Evolutionary conservation across 1,140 invertebrate species (phyloP).

Genomic region (Limonius californicus): DNA sequence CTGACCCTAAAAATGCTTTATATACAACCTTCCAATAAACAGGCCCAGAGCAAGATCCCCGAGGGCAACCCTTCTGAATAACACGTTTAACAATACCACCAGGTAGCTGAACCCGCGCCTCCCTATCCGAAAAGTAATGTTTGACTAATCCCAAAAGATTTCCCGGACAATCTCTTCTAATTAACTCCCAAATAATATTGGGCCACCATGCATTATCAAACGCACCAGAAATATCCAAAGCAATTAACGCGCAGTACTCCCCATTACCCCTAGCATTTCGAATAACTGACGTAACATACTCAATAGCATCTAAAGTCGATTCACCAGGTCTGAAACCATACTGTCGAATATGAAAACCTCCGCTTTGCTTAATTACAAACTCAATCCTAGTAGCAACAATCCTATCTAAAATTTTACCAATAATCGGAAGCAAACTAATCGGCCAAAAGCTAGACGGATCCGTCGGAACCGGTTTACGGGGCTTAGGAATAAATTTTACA

Average conservation of each 20-base stretch:
- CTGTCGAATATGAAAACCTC: background rate
- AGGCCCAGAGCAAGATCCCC: background rate
- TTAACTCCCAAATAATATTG: no score
- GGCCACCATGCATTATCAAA: no score
- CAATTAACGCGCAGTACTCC: background rate
- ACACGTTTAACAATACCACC: background rate
- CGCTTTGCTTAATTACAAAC: background rate
- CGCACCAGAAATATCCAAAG: no score
- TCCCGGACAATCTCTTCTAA: no score
- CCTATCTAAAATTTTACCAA: background rate
- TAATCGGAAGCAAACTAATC: background rate
- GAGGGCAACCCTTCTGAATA: background rate
- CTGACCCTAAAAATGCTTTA: no score
- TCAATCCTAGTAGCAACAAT: background rate
- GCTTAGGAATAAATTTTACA: background rate
- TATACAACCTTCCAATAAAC: no score
- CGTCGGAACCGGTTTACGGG: background rate
- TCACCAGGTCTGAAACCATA: background rate
- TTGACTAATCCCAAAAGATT: background rate
- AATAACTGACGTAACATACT: background rate
- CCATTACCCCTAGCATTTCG: background rate
- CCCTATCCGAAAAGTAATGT: background rate
- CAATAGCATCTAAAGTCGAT: background rate
- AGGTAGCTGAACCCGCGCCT: background rate
- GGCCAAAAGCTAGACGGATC: background rate